Percentiles rank a stretch among this genome's conserved stretches.
Conservation (phyloP, 2,888 invertebrate species). For the Phasia obesa region DNA sequence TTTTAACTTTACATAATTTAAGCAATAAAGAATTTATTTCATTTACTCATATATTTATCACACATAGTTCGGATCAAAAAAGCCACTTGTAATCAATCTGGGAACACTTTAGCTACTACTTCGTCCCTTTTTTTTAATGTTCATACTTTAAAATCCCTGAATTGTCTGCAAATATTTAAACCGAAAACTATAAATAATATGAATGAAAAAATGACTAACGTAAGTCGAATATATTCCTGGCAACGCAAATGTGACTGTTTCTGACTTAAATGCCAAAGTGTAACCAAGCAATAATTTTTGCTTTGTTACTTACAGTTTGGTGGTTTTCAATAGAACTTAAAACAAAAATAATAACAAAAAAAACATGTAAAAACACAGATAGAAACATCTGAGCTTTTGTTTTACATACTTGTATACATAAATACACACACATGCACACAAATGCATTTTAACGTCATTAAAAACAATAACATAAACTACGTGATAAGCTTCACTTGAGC, state of each 20-base stretch:
- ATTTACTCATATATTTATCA: too few relatives aligned
- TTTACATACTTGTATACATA: background rate
- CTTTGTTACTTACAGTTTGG: constrained; percentile 35
- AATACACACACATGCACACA: background rate
- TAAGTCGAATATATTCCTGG: background rate
- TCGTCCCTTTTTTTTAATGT: too few relatives aligned
- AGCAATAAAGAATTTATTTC: too few relatives aligned
- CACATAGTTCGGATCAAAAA: too few relatives aligned
- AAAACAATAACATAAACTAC: constrained; percentile 55
- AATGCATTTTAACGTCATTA: constrained; percentile 45
- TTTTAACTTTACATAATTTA: too few relatives aligned
- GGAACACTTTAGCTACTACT: too few relatives aligned
- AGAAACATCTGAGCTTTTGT: background rate
- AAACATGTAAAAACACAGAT: background rate
- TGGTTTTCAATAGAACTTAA: constrained; percentile 45
- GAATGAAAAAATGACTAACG: too few relatives aligned
- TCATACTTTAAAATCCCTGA: too few relatives aligned
- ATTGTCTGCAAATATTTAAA: too few relatives aligned
- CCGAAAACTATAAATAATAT: background rate
- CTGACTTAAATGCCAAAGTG: constrained; percentile 41
- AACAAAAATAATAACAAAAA: constrained; percentile 3
- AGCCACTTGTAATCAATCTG: too few relatives aligned
- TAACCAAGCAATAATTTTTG: constrained; percentile 10
- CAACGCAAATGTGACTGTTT: background rate
- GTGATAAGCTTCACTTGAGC: constrained; percentile 46